A percentile compares a stretch with the other conserved stretches of the same genome.
phyloP scores from a whole-genome alignment of 2,797 vertebrate genomes.

The Molossus alvarezi region DNA sequence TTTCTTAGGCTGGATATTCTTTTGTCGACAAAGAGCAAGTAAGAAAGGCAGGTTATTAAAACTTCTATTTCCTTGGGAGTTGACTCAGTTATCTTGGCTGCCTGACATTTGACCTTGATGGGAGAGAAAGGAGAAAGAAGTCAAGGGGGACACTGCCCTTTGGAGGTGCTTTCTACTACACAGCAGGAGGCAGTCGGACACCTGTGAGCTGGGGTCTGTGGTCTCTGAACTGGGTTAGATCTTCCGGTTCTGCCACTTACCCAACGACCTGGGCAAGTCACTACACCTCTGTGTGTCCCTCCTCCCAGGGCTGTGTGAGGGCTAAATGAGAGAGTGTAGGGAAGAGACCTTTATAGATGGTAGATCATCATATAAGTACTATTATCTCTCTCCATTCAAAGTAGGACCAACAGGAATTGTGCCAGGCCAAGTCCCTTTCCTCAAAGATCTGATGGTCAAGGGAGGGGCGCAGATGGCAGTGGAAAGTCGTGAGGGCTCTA shows the following conservation, averaged over 20 bases:
- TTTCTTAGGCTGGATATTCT: not conserved
- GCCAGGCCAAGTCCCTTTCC: not conserved
- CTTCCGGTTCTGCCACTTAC: not conserved
- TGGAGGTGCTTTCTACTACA: not conserved
- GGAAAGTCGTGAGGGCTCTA: not conserved
- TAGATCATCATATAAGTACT: not conserved
- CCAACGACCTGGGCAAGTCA: not conserved
- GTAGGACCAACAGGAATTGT: not conserved
- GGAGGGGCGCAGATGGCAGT: not conserved
- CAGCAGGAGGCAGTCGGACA: not conserved
- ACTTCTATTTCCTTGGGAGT: not conserved
- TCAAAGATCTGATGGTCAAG: not conserved
- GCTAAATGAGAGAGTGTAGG: not conserved
- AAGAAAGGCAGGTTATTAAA: not conserved
- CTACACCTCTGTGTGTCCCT: not conserved
- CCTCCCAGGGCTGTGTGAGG: not conserved
- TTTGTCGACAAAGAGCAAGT: not conserved
- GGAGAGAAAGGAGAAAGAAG: not conserved
- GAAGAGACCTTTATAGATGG: not conserved
- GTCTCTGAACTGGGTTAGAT: not conserved
- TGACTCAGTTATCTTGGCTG: not conserved
- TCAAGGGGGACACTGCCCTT: not conserved
- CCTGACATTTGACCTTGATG: not conserved
- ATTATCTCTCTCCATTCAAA: conserved; percentile 8
- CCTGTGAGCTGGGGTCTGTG: not conserved